Conservation (phyloP, 30 jellyfish, hydroid and myxozoan genomes). For the Turritopsis dohrnii region DNA sequence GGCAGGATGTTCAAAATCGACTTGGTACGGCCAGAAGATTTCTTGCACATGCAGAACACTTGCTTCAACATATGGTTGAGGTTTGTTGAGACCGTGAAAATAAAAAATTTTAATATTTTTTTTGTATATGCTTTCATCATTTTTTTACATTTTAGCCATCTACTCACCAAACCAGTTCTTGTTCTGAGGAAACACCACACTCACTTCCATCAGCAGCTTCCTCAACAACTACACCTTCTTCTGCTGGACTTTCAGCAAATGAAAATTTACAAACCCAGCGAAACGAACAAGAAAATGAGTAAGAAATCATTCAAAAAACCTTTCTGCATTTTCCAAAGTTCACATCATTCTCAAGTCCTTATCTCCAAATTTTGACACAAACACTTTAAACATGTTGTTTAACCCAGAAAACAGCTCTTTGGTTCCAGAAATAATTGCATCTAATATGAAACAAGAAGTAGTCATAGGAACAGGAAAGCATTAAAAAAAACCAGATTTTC, state of each 20-base stretch:
- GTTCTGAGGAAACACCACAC: neutral
- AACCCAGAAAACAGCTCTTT: too few species aligned
- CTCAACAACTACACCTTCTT: neutral
- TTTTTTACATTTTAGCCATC: neutral
- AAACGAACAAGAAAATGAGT: neutral
- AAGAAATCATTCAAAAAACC: neutral
- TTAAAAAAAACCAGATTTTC: too few species aligned
- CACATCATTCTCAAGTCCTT: too few species aligned
- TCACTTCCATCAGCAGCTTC: neutral
- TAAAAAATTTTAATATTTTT: too few species aligned
- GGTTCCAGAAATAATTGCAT: too few species aligned
- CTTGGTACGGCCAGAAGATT: conserved; percentile 29
- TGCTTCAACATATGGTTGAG: conserved; percentile 27
- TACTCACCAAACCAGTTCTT: neutral
- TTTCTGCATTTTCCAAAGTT: too few species aligned
- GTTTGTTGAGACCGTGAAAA: neutral
- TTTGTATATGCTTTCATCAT: neutral
- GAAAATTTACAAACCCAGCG: neutral
- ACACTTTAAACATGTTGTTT: too few species aligned
- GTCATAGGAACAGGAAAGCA: too few species aligned
- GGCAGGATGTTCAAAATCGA: conserved; percentile 23
- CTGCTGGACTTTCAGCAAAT: neutral
- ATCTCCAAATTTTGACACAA: too few species aligned
- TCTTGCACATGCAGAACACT: conserved; percentile 37
- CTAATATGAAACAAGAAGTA: too few species aligned